Evolutionary conservation across 2,797 vertebrate species (phyloP), one percentile per base, ranked within the genome.

Genomic region (Hylomyscus alleni): DNA sequence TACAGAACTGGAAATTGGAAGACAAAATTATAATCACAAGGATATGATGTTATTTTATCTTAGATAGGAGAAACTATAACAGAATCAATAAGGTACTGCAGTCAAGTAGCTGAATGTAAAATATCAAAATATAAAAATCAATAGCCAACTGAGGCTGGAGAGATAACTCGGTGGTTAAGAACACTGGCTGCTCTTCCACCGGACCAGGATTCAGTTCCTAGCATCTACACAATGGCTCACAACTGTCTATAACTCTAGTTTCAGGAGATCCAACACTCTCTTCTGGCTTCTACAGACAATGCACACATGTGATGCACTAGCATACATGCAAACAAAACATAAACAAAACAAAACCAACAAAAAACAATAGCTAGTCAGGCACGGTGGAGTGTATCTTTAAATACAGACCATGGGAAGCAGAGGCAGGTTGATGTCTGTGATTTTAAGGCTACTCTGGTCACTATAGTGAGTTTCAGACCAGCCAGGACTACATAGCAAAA

Each of bases 71-170:
- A 50, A 85, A 47, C 44, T 52, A 6, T 56, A 60, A 72, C n/a
- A 91, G 19, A 93, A 56, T 24, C 50, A 94, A 86, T 80, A 92
- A 83, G 37, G 67, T 26, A 90, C 85, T 60, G 67, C 8, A 81
- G 24, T 56, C 24, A 65, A 85, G 37, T 40, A 75, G 54, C 44
- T 91, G 67, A 93, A 81, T 29, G 29, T 6, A 93, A 94, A 96
- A 69, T 85, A 58, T 90, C 76, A 5, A 56, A 29, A 84, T 85
- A 60, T 90, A 80, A 5, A 52, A 24, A 84, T 85, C 29, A 50
- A n/a, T 22, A 85, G 40, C 60, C 29, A 85, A 34, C 17, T 17
- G 6, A 1, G 29, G 17, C 82, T 85, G 60, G 40, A 50, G 40
- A 67, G 82, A 31, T 20, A 47, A 47, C 40, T 65, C 15, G 10